Conservation (phyloP, 2,113 vertebrate genomes). For the Cranoglanis bouderius region DNA sequence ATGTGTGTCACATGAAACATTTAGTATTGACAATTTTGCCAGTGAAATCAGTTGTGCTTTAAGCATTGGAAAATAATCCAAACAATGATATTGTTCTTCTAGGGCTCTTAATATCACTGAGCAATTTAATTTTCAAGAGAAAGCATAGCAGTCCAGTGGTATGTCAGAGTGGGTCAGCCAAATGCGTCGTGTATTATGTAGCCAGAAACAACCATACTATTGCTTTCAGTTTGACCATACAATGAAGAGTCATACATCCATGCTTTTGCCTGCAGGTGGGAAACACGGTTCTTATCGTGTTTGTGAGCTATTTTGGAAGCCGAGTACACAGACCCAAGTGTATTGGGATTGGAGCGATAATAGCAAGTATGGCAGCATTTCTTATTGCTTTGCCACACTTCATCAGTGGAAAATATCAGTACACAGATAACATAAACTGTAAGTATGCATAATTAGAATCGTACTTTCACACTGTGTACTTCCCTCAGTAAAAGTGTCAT, state of each 20-base stretch:
- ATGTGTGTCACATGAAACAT: neutral
- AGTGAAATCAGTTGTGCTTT: neutral
- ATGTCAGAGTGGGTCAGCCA: too few species aligned
- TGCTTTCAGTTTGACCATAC: neutral
- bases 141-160: neutral
- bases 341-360: slow-evolving; percentile 84
- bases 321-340: slow-evolving; percentile 86
- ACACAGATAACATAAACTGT: slow-evolving; percentile 70
- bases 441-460: slow-evolving; percentile 57
- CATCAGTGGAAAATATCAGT: slow-evolving; percentile 75
- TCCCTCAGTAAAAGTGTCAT: neutral
- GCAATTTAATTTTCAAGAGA: neutral
- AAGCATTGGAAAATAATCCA: neutral
- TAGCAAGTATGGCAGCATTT: slow-evolving; percentile 81
- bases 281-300: slow-evolving; percentile 87
- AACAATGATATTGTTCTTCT: neutral
- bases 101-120: neutral
- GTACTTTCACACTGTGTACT: too few species aligned
- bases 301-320: slow-evolving; percentile 92
- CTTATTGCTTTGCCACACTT: slow-evolving; percentile 88
- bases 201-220: neutral
- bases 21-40: neutral
- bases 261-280: slow-evolving; percentile 81
- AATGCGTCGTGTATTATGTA: neutral
- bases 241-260: neutral